Percentiles rank a stretch among this genome's conserved stretches.
Evolutionary conservation across 2,888 invertebrate species (phyloP).

Genomic region (Nebria salina): DNA sequence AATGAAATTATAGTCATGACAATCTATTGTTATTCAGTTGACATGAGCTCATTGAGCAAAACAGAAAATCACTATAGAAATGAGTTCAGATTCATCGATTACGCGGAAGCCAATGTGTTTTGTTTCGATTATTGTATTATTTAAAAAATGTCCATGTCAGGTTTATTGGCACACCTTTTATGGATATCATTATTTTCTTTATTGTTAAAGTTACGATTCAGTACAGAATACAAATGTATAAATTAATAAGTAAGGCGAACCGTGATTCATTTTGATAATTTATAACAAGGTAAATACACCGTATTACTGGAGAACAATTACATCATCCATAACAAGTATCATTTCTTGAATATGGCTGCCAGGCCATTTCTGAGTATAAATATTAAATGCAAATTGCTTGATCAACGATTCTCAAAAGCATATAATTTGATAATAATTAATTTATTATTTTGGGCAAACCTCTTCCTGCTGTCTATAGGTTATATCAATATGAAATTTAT

Average conservation of each 20-base stretch:
- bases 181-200: background rate
- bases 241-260: slow-evolving; percentile 8
- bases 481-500: background rate
- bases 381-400: background rate
- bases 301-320: slow-evolving; percentile 15
- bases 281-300: slow-evolving; percentile 8
- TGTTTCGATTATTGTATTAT: too few species aligned
- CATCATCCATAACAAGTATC: slow-evolving; percentile 10
- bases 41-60: too few species aligned
- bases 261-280: background rate
- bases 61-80: too few species aligned
- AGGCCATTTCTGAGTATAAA: background rate
- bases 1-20: too few species aligned
- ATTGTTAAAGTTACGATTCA: background rate
- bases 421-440: background rate
- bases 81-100: background rate
- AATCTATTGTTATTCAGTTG: too few species aligned
- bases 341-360: background rate
- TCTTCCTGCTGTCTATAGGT: background rate
- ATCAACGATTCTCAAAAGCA: background rate
- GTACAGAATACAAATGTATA: background rate
- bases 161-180: background rate
- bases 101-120: background rate
- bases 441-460: background rate
- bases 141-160: background rate